Base-by-base conservation (phyloP, 1,140 invertebrate genomes). In the Dinothrombium tinctorium region DNA sequence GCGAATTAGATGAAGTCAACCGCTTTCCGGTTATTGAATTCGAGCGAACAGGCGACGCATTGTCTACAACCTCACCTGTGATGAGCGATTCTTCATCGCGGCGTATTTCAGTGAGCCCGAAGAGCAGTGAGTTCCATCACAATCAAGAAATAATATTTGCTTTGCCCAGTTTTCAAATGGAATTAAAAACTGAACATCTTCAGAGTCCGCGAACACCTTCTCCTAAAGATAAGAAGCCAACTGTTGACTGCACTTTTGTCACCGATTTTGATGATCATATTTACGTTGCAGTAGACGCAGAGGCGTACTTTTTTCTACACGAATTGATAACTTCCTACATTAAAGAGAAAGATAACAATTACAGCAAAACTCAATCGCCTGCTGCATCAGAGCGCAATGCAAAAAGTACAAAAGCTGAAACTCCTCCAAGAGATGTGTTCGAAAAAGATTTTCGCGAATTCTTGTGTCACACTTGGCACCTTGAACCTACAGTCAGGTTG, bases 191-290 rank as follows among this genome's bases (percentile, higher is more conserved):
- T 2, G 77, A 84, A 54, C 89, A 95, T 59, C 62, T 76, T 33
- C 82, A 87, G 62, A 67, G 67, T 4, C 63, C 68, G 28, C 61
- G 53, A 37, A 71, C 73, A 42, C 76, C 76, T 36, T 20, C 19
- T 19, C 12, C 40, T 12, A 33, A 53, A 78, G 83, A 76, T 55
- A 67, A 71, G 39, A 84, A 82, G 57, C 84, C 86, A 20, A 63
- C 75, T 22, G 83, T 95, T 17, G 77, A 90, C 51, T 92, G 84
- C 63, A 87, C 81, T 59, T 94, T 96, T 58, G 86, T 92, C 22
- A 92, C 87, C 7, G 87, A 95, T 60, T 94, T 96, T 62, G 84
- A 92, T 57, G 86, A 94, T 59, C 89, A 94, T 55, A 95, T 94
- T 50, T 90, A 86, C 59, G 86, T 96, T 41, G 89, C 89, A 2